Conservation (phyloP, 2,888 invertebrate species). For the Epicampocera succincta region DNA sequence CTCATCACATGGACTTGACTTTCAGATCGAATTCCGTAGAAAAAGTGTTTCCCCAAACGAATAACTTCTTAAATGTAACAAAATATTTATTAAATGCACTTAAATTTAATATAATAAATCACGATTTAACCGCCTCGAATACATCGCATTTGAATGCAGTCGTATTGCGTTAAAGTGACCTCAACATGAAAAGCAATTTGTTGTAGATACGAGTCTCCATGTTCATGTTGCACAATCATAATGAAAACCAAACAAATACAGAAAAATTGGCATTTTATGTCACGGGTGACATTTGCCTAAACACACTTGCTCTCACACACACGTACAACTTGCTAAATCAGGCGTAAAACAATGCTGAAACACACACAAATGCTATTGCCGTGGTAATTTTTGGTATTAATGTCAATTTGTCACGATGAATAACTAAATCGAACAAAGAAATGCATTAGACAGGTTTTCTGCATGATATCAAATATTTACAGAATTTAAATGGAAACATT, state of each 20-base stretch:
- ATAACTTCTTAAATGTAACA: too few relatives aligned
- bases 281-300: conserved; percentile 63
- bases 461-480: conserved; percentile 33
- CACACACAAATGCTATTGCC: conserved; percentile 11
- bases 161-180: conserved; percentile 52
- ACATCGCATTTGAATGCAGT: conserved; percentile 34
- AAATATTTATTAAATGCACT: too few relatives aligned
- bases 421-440: conserved; percentile 15
- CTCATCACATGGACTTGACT: too few relatives aligned
- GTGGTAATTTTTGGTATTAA: conserved; percentile 32
- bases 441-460: conserved; percentile 7
- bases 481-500: conserved; percentile 21
- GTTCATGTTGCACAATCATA: conserved; percentile 1
- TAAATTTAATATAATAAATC: background rate
- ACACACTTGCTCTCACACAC: conserved; percentile 3
- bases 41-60: too few relatives aligned
- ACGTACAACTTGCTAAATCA: conserved; percentile 56
- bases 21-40: too few relatives aligned
- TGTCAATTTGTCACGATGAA: conserved; percentile 46
- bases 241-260: conserved; percentile 14
- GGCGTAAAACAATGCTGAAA: conserved; percentile 46
- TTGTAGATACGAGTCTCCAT: background rate
- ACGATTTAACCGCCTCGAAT: background rate
- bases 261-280: conserved; percentile 63
- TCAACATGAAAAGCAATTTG: conserved; percentile 34